Evolutionary conservation across 2,888 invertebrate species (phyloP).

Genomic region (Macaria notata): DNA sequence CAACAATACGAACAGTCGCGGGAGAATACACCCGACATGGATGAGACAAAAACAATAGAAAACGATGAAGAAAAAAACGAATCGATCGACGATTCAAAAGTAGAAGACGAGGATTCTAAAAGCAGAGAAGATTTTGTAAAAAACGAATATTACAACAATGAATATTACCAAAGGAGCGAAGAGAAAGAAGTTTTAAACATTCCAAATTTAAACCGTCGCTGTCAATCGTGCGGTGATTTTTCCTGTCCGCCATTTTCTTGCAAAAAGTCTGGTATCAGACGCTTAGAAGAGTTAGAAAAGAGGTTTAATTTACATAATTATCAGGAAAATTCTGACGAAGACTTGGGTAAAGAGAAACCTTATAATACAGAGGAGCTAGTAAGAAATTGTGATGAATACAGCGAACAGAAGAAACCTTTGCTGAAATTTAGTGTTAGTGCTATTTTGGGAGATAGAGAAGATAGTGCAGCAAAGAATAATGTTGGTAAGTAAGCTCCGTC

Average conservation of each 20-base stretch:
- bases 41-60: conserved; percentile 53
- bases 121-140: conserved; percentile 57
- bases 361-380: conserved; percentile 68
- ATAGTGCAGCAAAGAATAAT: conserved; percentile 52
- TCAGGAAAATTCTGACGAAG: conserved; percentile 70
- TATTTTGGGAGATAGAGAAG: conserved; percentile 87
- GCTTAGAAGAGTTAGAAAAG: conserved; percentile 72
- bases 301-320: conserved; percentile 65
- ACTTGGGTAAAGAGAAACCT: conserved; percentile 51
- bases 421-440: conserved; percentile 97
- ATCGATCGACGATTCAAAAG: conserved; percentile 54
- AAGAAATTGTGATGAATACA: conserved; percentile 65
- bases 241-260: conserved; percentile 80
- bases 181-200: conserved; percentile 71
- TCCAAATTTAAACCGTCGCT: conserved; percentile 66
- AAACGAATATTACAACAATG: conserved; percentile 63
- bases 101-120: conserved; percentile 52
- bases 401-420: conserved; percentile 85
- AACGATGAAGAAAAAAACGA: conserved; percentile 53
- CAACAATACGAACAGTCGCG: conserved; percentile 58
- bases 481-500: conserved; percentile 56
- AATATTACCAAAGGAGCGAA: conserved; percentile 56
- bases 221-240: conserved; percentile 79
- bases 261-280: conserved; percentile 68
- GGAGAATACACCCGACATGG: conserved; percentile 67